Conservation (phyloP, 2,113 vertebrate genomes). For the Canis aureus region DNA sequence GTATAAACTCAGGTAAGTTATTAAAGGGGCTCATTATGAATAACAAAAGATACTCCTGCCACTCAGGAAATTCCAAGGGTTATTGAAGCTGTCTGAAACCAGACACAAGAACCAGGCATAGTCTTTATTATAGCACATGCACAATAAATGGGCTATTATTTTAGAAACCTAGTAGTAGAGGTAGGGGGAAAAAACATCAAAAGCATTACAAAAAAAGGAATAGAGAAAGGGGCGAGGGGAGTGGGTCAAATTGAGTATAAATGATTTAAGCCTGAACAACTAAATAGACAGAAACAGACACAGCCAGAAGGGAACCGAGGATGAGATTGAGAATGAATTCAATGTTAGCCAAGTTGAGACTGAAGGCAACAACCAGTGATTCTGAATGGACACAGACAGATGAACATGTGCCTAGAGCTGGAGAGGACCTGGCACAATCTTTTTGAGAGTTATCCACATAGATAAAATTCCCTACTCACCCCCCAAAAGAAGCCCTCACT, state of each 20-base stretch:
- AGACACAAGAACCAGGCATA: background rate
- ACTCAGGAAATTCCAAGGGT: constrained; percentile 16
- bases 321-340: background rate
- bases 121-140: constrained; percentile 26
- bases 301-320: background rate
- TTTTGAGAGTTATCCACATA: background rate
- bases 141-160: constrained; percentile 40
- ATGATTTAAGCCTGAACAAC: background rate
- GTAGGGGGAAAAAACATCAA: background rate
- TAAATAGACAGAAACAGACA: background rate
- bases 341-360: background rate
- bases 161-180: constrained; percentile 20
- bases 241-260: background rate
- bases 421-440: background rate
- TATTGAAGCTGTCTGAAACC: constrained; percentile 28
- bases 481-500: background rate
- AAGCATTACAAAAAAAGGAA: constrained; percentile 8
- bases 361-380: background rate
- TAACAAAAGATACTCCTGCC: background rate
- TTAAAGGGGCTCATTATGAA: background rate
- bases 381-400: background rate
- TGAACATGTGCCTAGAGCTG: background rate
- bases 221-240: background rate
- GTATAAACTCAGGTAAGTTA: background rate
- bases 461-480: background rate